Evolutionary conservation across 2,797 vertebrate genomes (phyloP).

Genomic region (Pelochelys cantorii): DNA sequence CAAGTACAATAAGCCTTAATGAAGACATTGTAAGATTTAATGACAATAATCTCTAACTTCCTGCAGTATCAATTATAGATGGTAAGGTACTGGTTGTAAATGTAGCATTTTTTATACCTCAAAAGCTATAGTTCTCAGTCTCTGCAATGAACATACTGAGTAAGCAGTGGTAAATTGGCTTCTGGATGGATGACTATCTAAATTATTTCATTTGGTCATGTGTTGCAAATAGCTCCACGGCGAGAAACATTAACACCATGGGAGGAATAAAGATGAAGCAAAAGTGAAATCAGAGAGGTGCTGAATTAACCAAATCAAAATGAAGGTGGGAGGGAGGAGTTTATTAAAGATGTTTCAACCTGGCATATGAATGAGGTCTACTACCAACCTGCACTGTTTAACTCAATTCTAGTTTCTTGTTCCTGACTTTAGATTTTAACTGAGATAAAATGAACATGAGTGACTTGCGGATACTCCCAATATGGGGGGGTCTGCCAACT

Average conservation of each 20-base stretch:
- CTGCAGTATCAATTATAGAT: not conserved
- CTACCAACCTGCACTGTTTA: accelerated
- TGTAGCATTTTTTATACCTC: not conserved
- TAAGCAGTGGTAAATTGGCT: not conserved
- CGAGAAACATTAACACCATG: accelerated
- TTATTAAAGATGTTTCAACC: not conserved
- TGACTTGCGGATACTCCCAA: not conserved
- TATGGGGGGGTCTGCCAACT: not conserved
- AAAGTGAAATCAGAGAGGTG: not conserved
- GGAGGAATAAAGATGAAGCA: not conserved
- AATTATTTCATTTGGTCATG: not conserved
- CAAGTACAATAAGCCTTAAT: not conserved
- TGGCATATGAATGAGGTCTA: not conserved
- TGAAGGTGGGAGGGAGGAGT: not conserved
- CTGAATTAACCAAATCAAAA: not conserved
- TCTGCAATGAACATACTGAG: not conserved
- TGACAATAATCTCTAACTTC: not conserved
- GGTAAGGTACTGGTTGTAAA: not conserved
- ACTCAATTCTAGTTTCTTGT: accelerated
- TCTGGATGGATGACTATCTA: not conserved
- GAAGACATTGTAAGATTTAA: not conserved
- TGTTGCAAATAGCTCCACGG: not conserved
- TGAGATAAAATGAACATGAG: not conserved
- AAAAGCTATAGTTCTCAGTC: not conserved
- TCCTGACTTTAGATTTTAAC: not conserved